These are phyloP conservation scores for Elaphurus davidianus DNA, from an alignment of 2,113 vertebrate species.

Conservation along the genomic window DNA sequence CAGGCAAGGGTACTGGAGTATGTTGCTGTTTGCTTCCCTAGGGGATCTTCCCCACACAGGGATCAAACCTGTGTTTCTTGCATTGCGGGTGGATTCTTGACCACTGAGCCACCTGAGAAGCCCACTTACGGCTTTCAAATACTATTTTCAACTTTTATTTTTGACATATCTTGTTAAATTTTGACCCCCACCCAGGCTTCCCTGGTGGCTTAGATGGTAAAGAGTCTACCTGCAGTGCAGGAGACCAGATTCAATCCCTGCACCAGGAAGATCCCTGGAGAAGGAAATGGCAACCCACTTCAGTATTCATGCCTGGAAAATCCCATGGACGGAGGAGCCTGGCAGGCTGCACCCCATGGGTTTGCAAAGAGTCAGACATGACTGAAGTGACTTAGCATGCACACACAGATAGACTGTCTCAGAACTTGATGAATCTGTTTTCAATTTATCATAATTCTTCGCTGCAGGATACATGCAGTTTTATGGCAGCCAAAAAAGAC, in stretches of 20 bases:
- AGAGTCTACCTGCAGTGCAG: neutral
- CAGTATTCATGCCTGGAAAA: neutral
- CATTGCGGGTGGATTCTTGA: neutral
- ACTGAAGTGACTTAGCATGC: neutral
- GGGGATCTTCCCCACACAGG: neutral
- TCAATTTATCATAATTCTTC: neutral
- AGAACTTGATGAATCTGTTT: neutral
- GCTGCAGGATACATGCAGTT: neutral
- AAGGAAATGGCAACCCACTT: neutral
- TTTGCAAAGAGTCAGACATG: neutral
- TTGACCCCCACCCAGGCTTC: neutral
- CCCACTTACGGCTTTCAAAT: neutral
- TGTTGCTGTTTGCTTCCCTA: neutral
- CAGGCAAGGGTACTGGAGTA: neutral
- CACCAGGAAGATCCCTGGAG: neutral
- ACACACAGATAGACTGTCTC: neutral
- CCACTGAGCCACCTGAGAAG: neutral
- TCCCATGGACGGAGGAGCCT: neutral
- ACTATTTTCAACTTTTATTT: neutral
- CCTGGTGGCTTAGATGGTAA: neutral
- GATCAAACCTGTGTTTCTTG: neutral
- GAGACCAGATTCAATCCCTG: neutral
- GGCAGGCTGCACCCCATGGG: neutral
- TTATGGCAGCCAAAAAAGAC: neutral
- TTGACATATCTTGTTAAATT: conserved; percentile 18